These are phyloP conservation scores for Ophthalmolycus amberensis DNA, from an alignment of 2,113 vertebrate genomes.

Conservation along the genomic window DNA sequence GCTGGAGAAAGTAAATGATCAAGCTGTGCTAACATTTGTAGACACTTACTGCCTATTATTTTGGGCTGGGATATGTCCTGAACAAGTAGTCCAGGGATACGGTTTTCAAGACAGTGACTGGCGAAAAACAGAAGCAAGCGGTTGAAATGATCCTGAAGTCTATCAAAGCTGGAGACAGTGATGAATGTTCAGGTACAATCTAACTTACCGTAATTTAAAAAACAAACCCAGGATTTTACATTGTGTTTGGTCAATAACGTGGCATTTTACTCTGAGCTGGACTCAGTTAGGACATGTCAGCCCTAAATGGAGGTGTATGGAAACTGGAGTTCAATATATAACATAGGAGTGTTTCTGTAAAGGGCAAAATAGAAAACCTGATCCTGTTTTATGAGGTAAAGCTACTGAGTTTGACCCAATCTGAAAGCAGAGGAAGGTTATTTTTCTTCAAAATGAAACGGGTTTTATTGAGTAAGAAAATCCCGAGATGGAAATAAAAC, in stretches of 20 bases:
- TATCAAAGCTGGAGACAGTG: not conserved
- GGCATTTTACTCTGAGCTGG: conserved; percentile 11
- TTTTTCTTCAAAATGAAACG: conserved; percentile 29
- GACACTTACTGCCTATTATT: conserved; percentile 44
- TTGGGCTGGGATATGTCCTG: conserved; percentile 35
- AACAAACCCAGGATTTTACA: not conserved
- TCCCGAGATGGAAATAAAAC: conserved; percentile 31
- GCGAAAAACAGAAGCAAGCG: conserved; percentile 24
- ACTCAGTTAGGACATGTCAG: conserved; percentile 23
- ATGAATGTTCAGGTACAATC: conserved; percentile 16
- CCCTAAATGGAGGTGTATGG: conserved; percentile 14
- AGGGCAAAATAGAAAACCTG: conserved; percentile 20
- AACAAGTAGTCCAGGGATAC: conserved; percentile 15
- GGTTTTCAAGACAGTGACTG: conserved; percentile 7
- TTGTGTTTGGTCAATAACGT: conserved; percentile 6
- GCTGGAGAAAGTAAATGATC: conserved; percentile 61
- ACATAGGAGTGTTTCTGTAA: conserved; percentile 18
- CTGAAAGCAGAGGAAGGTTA: conserved; percentile 10
- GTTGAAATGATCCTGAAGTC: not conserved
- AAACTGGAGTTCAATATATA: conserved; percentile 35
- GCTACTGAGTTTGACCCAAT: conserved; percentile 31
- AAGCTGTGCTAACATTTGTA: conserved; percentile 51
- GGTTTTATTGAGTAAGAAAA: conserved; percentile 30
- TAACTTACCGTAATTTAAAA: not conserved
- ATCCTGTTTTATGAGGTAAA: conserved; percentile 22